Conservation (phyloP, 2,797 vertebrate genomes). For the Potorous gilbertii region DNA sequence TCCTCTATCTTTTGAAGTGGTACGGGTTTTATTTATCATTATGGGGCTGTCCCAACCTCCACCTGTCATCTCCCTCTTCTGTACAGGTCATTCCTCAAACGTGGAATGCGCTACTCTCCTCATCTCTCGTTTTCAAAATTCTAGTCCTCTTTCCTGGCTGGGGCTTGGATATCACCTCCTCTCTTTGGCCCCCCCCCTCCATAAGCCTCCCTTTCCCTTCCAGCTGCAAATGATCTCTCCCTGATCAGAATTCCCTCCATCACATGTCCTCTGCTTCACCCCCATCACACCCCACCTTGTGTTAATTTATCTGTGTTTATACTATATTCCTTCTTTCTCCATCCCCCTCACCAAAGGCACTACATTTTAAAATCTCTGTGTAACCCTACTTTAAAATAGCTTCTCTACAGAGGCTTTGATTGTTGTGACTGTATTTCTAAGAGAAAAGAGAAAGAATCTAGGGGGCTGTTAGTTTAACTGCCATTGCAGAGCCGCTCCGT, state of each 20-base stretch:
- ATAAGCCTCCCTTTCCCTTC: neutral
- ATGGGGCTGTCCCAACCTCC: neutral
- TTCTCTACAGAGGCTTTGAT: neutral
- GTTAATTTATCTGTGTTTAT: neutral
- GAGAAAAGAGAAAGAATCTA: neutral
- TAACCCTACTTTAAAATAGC: neutral
- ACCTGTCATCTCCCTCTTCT: neutral
- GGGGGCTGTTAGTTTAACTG: neutral
- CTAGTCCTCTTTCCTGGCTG: neutral
- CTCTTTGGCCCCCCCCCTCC: too few relatives aligned
- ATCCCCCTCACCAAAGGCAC: neutral
- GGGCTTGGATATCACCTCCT: too few relatives aligned
- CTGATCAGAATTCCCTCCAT: neutral
- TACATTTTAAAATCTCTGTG: neutral
- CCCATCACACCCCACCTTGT: neutral
- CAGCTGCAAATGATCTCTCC: neutral
- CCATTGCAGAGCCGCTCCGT: neutral
- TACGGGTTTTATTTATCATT: neutral
- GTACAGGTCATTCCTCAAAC: neutral
- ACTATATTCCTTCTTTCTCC: too few relatives aligned
- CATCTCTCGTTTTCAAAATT: neutral
- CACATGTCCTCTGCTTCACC: neutral
- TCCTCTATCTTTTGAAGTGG: neutral
- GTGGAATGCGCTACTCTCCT: neutral
- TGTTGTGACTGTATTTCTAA: neutral